These are phyloP conservation scores for Threskiornis aethiopicus DNA, from an alignment of 2,797 vertebrate species.

Conservation along the genomic window DNA sequence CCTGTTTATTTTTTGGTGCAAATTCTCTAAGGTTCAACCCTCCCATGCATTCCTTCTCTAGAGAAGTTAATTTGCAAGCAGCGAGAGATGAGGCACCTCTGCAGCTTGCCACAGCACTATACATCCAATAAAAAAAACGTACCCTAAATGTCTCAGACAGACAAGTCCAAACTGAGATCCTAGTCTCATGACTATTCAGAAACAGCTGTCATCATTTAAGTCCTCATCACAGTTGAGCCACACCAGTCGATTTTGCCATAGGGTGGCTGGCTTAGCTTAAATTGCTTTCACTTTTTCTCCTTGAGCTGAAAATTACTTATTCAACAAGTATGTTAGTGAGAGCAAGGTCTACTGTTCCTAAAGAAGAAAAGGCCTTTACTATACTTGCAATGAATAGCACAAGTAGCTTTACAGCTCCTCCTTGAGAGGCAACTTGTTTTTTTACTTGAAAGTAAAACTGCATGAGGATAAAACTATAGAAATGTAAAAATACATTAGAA, in stretches of 20 bases:
- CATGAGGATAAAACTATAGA: not conserved
- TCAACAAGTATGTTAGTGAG: not conserved
- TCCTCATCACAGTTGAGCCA: not conserved
- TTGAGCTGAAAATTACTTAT: slow-evolving; percentile 19
- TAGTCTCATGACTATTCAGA: not conserved
- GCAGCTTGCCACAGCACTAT: not conserved
- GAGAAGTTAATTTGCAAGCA: not conserved
- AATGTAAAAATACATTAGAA: not conserved
- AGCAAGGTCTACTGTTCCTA: not conserved
- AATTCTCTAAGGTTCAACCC: not conserved
- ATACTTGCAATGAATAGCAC: not conserved
- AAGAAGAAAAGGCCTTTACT: not conserved
- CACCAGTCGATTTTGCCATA: not conserved
- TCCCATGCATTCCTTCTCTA: not conserved
- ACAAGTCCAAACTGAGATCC: slow-evolving; percentile 1
- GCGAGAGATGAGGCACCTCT: not conserved
- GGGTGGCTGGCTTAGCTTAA: not conserved
- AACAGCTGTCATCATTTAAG: not conserved
- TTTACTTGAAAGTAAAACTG: not conserved
- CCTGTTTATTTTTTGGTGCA: not conserved
- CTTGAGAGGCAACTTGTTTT: not conserved
- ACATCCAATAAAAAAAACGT: not conserved
- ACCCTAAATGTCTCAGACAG: not conserved
- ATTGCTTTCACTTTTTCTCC: not conserved
- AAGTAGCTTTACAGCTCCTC: not conserved